Base-by-base conservation (phyloP, 1,140 invertebrate genomes). In the Drosophila navojoa region DNA sequence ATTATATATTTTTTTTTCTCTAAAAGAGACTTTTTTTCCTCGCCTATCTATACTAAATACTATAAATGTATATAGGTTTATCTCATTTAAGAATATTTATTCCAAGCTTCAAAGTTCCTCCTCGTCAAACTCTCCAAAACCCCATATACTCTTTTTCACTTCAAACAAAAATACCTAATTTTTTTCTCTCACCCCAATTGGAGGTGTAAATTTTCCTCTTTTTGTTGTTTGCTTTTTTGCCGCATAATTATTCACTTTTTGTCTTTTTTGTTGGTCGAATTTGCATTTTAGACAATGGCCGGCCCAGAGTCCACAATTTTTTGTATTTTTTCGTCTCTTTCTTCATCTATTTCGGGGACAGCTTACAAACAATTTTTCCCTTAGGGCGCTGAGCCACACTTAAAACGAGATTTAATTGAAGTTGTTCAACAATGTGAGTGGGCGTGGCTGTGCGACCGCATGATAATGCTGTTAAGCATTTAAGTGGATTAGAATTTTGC, bases 391-490 rank as follows among this genome's bases (percentile, higher is more conserved):
- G 57, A 44, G 57, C 54, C 63, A 50, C 55, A 81, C 69, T 69
- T 74, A 75, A 84, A 89, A 80, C 68, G 74, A 69, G 71, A 75
- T 89, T 89, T 89, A 89, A 89, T 89, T 89, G 84, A 89, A 90
- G 80, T 84, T 89, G 80, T 84, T 76, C 77, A 80, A 79, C 82
- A 89, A 80, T 71, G 72, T 52, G 13, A 22, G 57, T 70, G 71
- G 78, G 61, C 62, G 70, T 62, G 69, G 70, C 54, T 59, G 58
- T 55, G 57, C 69, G 27, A 67, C 69, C 61, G 69, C 69, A 71
- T 81, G 76, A 87, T 87, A 89, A 87, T 87, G 75, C 72, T 78
- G 77, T 87, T 89, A 87, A 87, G 77, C 84, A 84, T 89, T 87
- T 89, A 87, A 87, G 84, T 87, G 79, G 84, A 89, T 87, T 89